A percentile compares a stretch with the other conserved stretches of the same genome.
These are phyloP conservation scores for Camponotus fellah DNA, from an alignment of 2,888 invertebrate species.

Conservation along the genomic window DNA sequence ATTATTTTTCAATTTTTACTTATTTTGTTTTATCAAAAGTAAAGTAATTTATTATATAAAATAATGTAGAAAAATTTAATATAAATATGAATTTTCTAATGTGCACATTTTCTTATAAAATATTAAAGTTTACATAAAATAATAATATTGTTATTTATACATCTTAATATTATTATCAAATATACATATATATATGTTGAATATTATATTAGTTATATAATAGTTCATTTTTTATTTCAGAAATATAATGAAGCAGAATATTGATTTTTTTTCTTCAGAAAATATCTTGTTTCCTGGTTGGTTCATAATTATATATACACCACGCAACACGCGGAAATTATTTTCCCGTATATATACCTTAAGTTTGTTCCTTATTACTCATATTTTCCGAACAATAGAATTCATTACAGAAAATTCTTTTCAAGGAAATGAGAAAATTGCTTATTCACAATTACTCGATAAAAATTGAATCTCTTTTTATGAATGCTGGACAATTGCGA, in stretches of 20 bases:
- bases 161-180: neutral
- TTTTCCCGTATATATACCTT: slow-evolving; percentile 12
- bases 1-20: neutral
- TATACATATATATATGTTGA: neutral
- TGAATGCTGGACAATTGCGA: slow-evolving; percentile 6
- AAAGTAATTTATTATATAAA: neutral
- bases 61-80: neutral
- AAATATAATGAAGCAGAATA: neutral
- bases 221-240: slow-evolving; percentile 1
- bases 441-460: slow-evolving; percentile 35
- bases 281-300: neutral
- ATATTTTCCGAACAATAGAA: slow-evolving; percentile 29
- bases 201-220: neutral
- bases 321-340: neutral
- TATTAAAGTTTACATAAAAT: neutral
- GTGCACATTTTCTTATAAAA: too few relatives aligned
- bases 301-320: slow-evolving; percentile 16
- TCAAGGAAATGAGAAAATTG: slow-evolving; percentile 22
- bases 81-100: neutral
- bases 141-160: neutral
- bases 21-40: neutral
- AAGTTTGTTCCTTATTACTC: slow-evolving; percentile 17
- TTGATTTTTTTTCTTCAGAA: neutral
- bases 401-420: slow-evolving; percentile 34
- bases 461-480: slow-evolving; percentile 41